These are phyloP conservation scores for Myathropa florea DNA, from an alignment of 2,888 invertebrate genomes.

Conservation along the genomic window DNA sequence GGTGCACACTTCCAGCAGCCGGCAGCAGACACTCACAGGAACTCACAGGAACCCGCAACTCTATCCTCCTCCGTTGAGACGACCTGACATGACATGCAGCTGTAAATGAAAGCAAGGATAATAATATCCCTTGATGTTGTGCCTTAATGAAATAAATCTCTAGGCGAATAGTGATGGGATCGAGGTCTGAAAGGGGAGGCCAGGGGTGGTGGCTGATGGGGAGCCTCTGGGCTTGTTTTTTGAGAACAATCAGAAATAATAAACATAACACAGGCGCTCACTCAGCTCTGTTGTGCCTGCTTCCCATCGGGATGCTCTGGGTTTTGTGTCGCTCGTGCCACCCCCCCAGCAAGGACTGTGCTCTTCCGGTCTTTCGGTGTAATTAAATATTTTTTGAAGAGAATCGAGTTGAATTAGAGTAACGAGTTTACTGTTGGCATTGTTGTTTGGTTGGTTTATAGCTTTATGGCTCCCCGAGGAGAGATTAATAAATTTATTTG, in stretches of 20 bases:
- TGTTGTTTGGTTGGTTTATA: constrained; percentile 49
- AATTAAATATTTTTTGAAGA: constrained; percentile 63
- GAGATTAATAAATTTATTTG: constrained; percentile 67
- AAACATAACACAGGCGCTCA: constrained; percentile 66
- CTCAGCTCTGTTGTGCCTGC: constrained; percentile 25
- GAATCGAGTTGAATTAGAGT: constrained; percentile 61
- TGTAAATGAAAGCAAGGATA: constrained; percentile 56
- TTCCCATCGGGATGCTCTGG: constrained; percentile 33
- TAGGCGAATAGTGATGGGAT: constrained; percentile 35
- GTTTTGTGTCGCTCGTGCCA: background rate
- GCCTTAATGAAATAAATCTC: constrained; percentile 70
- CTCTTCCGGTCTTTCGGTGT: constrained; percentile 63
- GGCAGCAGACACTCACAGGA: too few relatives aligned
- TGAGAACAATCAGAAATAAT: constrained; percentile 66
- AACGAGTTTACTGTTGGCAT: constrained; percentile 53
- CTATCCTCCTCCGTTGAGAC: constrained; percentile 25
- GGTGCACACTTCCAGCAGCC: constrained; percentile 2
- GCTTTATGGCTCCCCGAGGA: constrained; percentile 67
- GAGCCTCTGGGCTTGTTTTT: constrained; percentile 51
- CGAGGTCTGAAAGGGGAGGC: background rate
- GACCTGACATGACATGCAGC: constrained; percentile 55
- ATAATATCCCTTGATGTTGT: constrained; percentile 66
- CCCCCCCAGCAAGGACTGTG: constrained; percentile 3
- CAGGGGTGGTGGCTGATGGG: background rate
- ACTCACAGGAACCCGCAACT: background rate